Conservation (phyloP, 2,113 vertebrate species). For the Tychaedon coryphoeus region DNA sequence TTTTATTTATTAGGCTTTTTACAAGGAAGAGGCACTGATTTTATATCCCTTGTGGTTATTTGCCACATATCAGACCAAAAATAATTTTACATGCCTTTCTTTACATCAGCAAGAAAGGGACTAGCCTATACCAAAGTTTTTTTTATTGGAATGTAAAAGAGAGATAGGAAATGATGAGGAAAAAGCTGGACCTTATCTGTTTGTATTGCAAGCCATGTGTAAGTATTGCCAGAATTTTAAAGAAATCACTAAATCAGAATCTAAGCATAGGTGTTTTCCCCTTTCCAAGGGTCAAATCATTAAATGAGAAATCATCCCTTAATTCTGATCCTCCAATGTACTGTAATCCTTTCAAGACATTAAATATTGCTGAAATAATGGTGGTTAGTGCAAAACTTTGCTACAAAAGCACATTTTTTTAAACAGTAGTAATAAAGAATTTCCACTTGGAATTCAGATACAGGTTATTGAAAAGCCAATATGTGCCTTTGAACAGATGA, state of each 20-base stretch:
- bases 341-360: background rate
- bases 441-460: background rate
- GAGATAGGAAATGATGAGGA: background rate
- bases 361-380: conserved; percentile 12
- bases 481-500: background rate
- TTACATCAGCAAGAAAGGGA: background rate
- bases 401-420: background rate
- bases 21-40: background rate
- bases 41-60: background rate
- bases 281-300: background rate
- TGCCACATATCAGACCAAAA: accelerated
- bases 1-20: background rate
- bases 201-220: background rate
- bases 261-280: background rate
- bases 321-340: background rate
- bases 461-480: background rate
- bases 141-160: background rate
- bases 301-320: conserved; percentile 18
- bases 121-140: background rate
- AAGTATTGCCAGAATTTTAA: background rate
- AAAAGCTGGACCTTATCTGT: background rate
- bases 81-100: background rate
- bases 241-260: background rate
- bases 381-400: background rate
- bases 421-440: background rate